Conservation (phyloP, 2,888 invertebrate species). For the Hipparchia sbordonii region DNA sequence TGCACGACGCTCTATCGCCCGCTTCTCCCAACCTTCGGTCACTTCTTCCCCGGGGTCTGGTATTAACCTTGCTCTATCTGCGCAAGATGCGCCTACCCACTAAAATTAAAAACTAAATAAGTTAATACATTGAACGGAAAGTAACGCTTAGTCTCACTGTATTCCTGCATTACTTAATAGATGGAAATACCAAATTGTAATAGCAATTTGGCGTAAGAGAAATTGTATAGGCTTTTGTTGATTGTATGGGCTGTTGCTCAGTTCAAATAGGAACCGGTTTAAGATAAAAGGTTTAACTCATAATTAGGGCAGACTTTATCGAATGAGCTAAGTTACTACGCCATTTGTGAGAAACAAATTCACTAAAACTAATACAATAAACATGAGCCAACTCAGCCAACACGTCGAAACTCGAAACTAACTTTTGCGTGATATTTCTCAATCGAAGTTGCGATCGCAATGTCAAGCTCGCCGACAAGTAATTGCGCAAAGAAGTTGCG, state of each 20-base stretch:
- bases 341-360: background rate
- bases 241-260: background rate
- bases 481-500: slow-evolving; percentile 62
- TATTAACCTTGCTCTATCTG: slow-evolving; percentile 49
- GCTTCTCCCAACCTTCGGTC: slow-evolving; percentile 55
- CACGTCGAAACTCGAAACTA: slow-evolving; percentile 19
- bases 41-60: slow-evolving; percentile 47
- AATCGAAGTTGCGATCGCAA: slow-evolving; percentile 72
- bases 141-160: background rate
- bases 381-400: background rate
- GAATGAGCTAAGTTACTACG: background rate
- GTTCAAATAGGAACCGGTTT: too few relatives aligned
- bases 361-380: background rate
- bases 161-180: background rate
- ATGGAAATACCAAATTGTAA: background rate
- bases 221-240: background rate
- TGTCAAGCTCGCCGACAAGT: slow-evolving; percentile 66
- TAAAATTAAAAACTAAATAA: slow-evolving; percentile 36
- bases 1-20: slow-evolving; percentile 60
- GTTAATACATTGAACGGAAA: background rate
- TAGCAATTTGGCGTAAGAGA: background rate
- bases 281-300: too few relatives aligned
- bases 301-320: too few relatives aligned
- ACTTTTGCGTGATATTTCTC: slow-evolving; percentile 75
- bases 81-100: slow-evolving; percentile 71